These are phyloP conservation scores for Girardinus metallicus DNA, from an alignment of 2,797 vertebrate genomes.

Conservation along the genomic window DNA sequence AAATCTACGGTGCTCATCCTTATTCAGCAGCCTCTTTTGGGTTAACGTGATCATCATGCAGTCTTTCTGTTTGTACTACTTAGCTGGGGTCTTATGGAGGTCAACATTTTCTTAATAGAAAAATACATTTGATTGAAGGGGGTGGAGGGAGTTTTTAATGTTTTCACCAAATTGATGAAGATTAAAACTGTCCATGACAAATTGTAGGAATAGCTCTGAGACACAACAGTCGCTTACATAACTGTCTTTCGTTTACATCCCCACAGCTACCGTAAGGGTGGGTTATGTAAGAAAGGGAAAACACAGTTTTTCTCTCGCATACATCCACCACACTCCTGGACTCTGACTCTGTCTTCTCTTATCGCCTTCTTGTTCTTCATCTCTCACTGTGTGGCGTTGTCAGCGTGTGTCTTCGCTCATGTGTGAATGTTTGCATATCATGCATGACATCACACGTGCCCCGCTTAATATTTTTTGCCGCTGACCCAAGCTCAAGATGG, in stretches of 20 bases:
- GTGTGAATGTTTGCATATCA: slow-evolving; percentile 17
- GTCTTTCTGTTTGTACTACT: slow-evolving; percentile 15
- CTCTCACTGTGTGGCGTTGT: neutral
- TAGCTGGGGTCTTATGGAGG: slow-evolving; percentile 37
- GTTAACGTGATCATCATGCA: slow-evolving; percentile 12
- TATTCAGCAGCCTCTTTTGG: slow-evolving; percentile 21
- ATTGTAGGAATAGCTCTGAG: slow-evolving; percentile 30
- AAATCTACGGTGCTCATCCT: slow-evolving; percentile 5
- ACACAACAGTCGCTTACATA: slow-evolving; percentile 60
- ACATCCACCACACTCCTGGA: slow-evolving; percentile 6
- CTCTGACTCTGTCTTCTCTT: slow-evolving; percentile 9
- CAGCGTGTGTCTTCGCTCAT: slow-evolving; percentile 2
- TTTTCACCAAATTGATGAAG: slow-evolving; percentile 21
- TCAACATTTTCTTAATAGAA: slow-evolving; percentile 19
- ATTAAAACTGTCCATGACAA: slow-evolving; percentile 24
- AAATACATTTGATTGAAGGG: slow-evolving; percentile 17
- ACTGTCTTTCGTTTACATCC: slow-evolving; percentile 66
- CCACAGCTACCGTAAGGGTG: slow-evolving; percentile 41
- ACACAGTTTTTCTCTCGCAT: slow-evolving; percentile 11
- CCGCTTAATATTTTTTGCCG: slow-evolving; percentile 19
- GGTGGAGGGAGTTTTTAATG: slow-evolving; percentile 3
- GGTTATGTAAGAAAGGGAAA: slow-evolving; percentile 50
- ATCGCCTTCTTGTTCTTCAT: slow-evolving; percentile 24
- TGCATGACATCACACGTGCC: slow-evolving; percentile 28
- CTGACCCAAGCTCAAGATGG: slow-evolving; percentile 46